Evolutionary conservation across 30 jellyfish, hydroid and myxozoan species (phyloP).

Genomic region (Cassiopea xamachana): DNA sequence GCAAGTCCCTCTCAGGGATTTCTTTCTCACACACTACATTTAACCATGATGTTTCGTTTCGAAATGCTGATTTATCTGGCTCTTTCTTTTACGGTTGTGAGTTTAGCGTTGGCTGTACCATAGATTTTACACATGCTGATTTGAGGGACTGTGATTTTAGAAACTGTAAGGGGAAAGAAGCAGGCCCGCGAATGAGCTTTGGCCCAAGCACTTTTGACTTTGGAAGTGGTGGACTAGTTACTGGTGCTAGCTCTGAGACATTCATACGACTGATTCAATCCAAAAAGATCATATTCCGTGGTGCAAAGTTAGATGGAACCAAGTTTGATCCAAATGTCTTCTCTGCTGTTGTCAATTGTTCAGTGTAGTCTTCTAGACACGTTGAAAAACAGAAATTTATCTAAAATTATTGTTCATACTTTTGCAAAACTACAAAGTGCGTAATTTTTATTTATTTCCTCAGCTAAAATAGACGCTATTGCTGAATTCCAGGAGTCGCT

Average conservation of each 20-base stretch:
- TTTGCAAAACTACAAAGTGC: background rate
- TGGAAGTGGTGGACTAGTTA: slow-evolving; percentile 89
- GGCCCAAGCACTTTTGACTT: slow-evolving; percentile 85
- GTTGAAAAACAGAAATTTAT: background rate
- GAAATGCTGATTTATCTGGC: slow-evolving; percentile 74
- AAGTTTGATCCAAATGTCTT: slow-evolving; percentile 85
- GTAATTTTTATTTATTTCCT: no score
- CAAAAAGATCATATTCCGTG: slow-evolving; percentile 69
- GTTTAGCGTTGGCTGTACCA: slow-evolving; percentile 72
- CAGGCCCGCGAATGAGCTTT: slow-evolving; percentile 87
- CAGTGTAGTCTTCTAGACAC: background rate
- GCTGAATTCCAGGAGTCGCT: no score
- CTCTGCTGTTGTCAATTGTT: slow-evolving; percentile 40
- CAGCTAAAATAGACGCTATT: no score
- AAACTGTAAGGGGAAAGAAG: slow-evolving; percentile 90
- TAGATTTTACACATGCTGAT: slow-evolving; percentile 84
- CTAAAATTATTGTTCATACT: background rate
- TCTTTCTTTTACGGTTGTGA: slow-evolving; percentile 89
- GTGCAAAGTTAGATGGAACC: slow-evolving; percentile 85
- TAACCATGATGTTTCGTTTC: slow-evolving; percentile 72
- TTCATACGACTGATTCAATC: slow-evolving; percentile 67
- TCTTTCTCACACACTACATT: slow-evolving; percentile 89
- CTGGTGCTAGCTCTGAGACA: slow-evolving; percentile 90
- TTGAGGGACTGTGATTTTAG: slow-evolving; percentile 84
- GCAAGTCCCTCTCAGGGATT: slow-evolving; percentile 67